Conservation (phyloP, 2,888 invertebrate species). For the Chaetogeoica ovagalla region DNA sequence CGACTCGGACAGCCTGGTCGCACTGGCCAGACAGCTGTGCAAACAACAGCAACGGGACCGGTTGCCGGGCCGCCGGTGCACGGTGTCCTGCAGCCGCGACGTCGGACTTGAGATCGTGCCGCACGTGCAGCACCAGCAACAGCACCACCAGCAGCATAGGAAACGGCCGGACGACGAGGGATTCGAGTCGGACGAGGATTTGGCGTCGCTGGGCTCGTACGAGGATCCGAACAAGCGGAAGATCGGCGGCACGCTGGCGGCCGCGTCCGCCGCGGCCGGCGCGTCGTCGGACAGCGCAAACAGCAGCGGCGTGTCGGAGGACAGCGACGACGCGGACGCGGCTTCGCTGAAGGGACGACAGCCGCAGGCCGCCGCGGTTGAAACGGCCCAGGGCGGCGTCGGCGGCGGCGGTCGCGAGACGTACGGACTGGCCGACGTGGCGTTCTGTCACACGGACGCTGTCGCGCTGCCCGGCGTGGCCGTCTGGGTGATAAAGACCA, state of each 20-base stretch:
- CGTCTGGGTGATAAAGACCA: slow-evolving; percentile 58
- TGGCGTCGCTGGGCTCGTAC: slow-evolving; percentile 56
- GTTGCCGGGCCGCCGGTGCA: slow-evolving; percentile 51
- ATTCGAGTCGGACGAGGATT: slow-evolving; percentile 60
- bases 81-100: slow-evolving; percentile 52
- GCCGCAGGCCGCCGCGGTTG: not conserved
- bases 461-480: slow-evolving; percentile 57
- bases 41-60: slow-evolving; percentile 45
- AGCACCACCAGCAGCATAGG: not conserved
- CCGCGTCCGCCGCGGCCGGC: slow-evolving; percentile 46
- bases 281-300: slow-evolving; percentile 57
- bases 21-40: slow-evolving; percentile 55
- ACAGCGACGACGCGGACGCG: slow-evolving; percentile 51
- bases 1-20: slow-evolving; percentile 56
- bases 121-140: not conserved
- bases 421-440: slow-evolving; percentile 57
- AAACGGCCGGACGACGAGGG: slow-evolving; percentile 55
- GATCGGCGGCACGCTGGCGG: slow-evolving; percentile 55
- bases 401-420: slow-evolving; percentile 53
- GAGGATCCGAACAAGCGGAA: slow-evolving; percentile 55
- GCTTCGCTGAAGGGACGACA: slow-evolving; percentile 17
- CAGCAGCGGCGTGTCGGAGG: slow-evolving; percentile 57
- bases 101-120: slow-evolving; percentile 52
- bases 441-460: slow-evolving; percentile 59
- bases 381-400: not conserved